Base-by-base conservation (phyloP, 2,888 invertebrate genomes). In the Pheosia gnoma region DNA sequence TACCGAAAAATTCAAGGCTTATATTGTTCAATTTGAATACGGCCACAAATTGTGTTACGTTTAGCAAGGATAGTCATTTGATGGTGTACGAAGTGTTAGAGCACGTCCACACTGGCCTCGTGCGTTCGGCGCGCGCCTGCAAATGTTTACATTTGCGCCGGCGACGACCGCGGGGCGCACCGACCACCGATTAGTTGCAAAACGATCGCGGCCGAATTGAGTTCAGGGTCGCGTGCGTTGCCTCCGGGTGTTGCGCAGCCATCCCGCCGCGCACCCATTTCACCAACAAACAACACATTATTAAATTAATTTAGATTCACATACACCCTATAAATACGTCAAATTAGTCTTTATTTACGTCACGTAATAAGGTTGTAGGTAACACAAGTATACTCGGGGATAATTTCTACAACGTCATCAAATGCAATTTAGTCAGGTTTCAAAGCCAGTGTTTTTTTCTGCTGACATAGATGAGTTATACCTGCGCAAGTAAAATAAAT, bases 141-240 rank as follows among this genome's bases (percentile, higher is more conserved):
- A 88, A 93, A 93, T 93, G 93, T 93, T 93, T 93, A 93, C 91
- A 93, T 93, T 93, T 93, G 86, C 85, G 82, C 88, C 88, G 87
- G 84, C 83, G 83, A 82, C 83, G 83, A 79, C 82, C 80, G 80
- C 77, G 55, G 39, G 80, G 79, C 83, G 81, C 82, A 81, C 80
- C 82, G 81, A 83, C 85, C 87, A 83, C 81, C 87, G 89, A 90
- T 90, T 87, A 90, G 89, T 93, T 92, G 93, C 93, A 92, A 93
- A 93, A 93, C 90, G 87, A 86, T 89, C 88, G 88, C 86, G 77
- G 78, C 85, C 86, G 87, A 88, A 93, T 92, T 89, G 89, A 92
- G 93, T 88, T 93, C 93, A 93, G 88, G 93, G 93, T 91, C 91
- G 88, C 71, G 77, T 79, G 81, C 83, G 86, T 81, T 84, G 86